phyloP scores from a whole-genome alignment of 2,113 vertebrate species.

The Helogale parvula region DNA sequence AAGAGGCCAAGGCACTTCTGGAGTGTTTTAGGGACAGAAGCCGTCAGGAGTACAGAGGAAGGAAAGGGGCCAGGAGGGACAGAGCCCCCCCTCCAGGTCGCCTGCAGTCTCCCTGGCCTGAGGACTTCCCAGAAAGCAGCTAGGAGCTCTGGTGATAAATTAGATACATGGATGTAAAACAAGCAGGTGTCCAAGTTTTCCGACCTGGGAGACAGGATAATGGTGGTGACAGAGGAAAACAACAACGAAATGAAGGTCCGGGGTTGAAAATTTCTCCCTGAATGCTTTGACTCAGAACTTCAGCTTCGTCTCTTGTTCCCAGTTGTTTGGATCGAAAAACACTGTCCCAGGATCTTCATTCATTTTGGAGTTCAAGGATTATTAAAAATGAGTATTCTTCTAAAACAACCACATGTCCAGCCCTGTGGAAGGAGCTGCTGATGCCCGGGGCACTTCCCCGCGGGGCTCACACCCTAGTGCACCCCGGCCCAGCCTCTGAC shows the following conservation, averaged over 20 bases:
- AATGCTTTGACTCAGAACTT: background rate
- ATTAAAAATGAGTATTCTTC: background rate
- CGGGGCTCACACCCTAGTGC: background rate
- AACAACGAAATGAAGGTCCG: background rate
- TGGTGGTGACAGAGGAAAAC: background rate
- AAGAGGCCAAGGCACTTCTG: background rate
- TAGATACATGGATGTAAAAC: accelerated
- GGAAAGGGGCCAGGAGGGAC: background rate
- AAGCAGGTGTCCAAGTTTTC: background rate
- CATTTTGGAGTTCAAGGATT: background rate
- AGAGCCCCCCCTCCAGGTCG: background rate
- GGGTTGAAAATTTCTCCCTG: background rate
- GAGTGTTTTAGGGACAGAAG: background rate
- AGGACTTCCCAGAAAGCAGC: background rate
- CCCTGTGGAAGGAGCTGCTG: background rate
- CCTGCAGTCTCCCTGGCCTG: accelerated
- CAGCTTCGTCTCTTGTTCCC: background rate
- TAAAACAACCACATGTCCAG: background rate
- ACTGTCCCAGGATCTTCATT: background rate
- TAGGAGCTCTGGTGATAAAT: background rate
- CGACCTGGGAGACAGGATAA: background rate
- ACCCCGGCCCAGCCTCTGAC: accelerated
- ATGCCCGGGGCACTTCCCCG: accelerated
- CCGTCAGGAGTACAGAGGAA: background rate
- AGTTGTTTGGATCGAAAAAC: background rate